Base-by-base conservation (phyloP, 1,140 invertebrate species). In the Piezodorus guildinii region DNA sequence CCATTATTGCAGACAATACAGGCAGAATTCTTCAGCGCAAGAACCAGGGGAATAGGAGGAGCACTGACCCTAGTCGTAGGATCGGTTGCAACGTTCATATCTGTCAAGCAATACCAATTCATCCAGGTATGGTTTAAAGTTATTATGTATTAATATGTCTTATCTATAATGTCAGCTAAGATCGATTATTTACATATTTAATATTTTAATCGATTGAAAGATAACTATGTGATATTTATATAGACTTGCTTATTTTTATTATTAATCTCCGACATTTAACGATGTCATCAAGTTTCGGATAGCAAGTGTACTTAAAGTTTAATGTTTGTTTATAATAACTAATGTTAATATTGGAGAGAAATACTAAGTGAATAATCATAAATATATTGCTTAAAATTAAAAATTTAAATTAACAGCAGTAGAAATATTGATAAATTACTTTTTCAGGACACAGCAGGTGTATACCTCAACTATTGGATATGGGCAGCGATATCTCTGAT, bases 311-410 rank as follows among this genome's bases (percentile, higher is more conserved):
- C n/a, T n/a, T n/a, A n/a, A n/a, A n/a, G n/a, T n/a, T n/a, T n/a
- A n/a, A n/a, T n/a, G n/a, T n/a, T n/a, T n/a, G n/a, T n/a, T n/a
- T n/a, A n/a, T 30, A 30, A 8, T 8, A 30, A 30, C 8, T 4
- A 30, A 30, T 30, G 52, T 81, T 82, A 69, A 76, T 83, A 69
- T 81, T 84, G 62, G 76, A 77, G 56, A 46, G 63, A 4, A 66
- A 71, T 8, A 54, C 74, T 19, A 66, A 69, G n/a, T 4, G 61
- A 66, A 45, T 27, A 34, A 52, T 49, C 2, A 56, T 56, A 23
- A 56, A 56, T 17, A 19, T 15, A 56, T 6, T 23, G 14, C 6
- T 56, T 23, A 23, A 6, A 23, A 23, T 23, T 21, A 23, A 21
- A 5, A 10, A 21, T 56, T 14, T 17, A 17, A 56, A 23, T 23